phyloP scores from a whole-genome alignment of 2,113 vertebrate genomes.

The Callipepla californica region DNA sequence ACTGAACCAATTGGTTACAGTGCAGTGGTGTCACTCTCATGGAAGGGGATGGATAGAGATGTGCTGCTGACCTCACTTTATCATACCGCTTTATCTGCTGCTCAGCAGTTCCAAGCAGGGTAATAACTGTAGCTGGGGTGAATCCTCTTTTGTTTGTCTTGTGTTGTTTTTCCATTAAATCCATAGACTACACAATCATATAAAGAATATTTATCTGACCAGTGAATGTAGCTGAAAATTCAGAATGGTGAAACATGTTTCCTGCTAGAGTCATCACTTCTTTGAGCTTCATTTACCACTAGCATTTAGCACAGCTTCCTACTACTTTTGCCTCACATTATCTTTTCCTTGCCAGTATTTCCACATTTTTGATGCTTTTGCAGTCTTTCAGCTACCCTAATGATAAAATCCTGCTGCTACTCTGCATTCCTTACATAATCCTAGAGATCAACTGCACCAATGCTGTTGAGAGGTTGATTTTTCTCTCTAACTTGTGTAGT shows the following conservation, averaged over 20 bases:
- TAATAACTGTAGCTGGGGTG: background rate
- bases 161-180: background rate
- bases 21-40: background rate
- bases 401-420: background rate
- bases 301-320: background rate
- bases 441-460: background rate
- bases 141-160: background rate
- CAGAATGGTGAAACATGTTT: background rate
- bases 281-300: background rate
- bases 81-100: background rate
- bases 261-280: background rate
- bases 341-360: background rate
- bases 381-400: background rate
- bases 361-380: conserved; percentile 2
- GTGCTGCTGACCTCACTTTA: background rate
- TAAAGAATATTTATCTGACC: background rate
- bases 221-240: background rate
- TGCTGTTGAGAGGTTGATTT: background rate
- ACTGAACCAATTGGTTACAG: background rate
- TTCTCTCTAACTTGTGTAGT: background rate
- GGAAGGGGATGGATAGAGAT: background rate
- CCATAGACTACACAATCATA: background rate
- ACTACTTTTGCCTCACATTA: background rate
- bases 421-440: background rate
- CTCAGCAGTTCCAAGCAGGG: background rate